These are phyloP conservation scores for Sarcophaga subvicina DNA, from an alignment of 2,888 invertebrate genomes.

Conservation along the genomic window DNA sequence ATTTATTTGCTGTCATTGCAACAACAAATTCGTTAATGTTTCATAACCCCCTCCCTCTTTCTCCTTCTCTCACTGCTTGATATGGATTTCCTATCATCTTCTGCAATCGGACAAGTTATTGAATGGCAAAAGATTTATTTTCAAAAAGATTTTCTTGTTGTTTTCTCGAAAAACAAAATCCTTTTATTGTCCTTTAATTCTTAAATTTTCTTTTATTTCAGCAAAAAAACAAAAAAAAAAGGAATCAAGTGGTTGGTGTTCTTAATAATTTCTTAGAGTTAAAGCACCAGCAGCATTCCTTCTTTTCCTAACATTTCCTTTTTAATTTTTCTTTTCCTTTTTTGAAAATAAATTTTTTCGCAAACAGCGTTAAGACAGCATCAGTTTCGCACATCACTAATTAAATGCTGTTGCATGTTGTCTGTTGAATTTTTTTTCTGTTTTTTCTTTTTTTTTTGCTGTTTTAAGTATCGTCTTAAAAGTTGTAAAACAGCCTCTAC, in stretches of 20 bases:
- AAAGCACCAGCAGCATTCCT: background rate
- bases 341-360: constrained; percentile 25
- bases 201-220: background rate
- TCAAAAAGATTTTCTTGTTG: constrained; percentile 18
- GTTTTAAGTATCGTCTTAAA: constrained; percentile 60
- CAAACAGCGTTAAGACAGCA: constrained; percentile 68
- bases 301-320: background rate
- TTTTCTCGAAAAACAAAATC: background rate
- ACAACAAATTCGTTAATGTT: constrained; percentile 63
- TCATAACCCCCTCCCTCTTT: background rate
- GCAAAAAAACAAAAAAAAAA: no score
- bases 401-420: constrained; percentile 72
- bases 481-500: constrained; percentile 43
- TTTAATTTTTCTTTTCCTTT: background rate
- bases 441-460: background rate
- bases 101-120: constrained; percentile 43
- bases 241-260: background rate
- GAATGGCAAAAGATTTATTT: constrained; percentile 67
- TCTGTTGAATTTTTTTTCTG: constrained; percentile 50
- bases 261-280: background rate
- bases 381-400: constrained; percentile 72
- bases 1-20: constrained; percentile 80
- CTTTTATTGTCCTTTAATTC: constrained; percentile 15
- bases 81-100: constrained; percentile 38
- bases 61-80: background rate